phyloP scores from a whole-genome alignment of 2,888 invertebrate species.

The Hyles lineata region DNA sequence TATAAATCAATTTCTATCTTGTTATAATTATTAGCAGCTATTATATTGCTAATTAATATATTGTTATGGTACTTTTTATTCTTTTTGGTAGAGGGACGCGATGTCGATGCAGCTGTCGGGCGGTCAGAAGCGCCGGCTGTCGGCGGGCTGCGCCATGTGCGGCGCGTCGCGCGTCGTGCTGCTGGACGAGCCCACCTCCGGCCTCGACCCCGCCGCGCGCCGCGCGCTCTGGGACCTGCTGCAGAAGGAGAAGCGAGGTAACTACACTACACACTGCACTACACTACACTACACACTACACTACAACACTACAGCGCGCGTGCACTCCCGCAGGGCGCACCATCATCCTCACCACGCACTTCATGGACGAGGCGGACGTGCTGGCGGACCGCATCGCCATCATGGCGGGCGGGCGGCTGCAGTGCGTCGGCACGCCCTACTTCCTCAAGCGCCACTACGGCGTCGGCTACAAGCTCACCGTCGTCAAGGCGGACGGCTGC shows the following conservation, averaged over 20 bases:
- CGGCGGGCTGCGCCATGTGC: slow-evolving; percentile 94
- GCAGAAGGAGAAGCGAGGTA: slow-evolving; percentile 87
- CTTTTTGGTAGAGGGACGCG: slow-evolving; percentile 75
- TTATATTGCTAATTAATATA: no score
- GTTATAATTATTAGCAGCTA: no score
- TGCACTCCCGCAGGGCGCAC: slow-evolving; percentile 88
- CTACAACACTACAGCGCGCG: slow-evolving; percentile 80
- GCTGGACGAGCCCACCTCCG: slow-evolving; percentile 94
- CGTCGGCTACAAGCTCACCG: slow-evolving; percentile 92
- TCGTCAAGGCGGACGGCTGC: slow-evolving; percentile 70
- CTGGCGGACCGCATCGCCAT: slow-evolving; percentile 95
- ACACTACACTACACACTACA: slow-evolving; percentile 91
- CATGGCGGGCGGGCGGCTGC: slow-evolving; percentile 92
- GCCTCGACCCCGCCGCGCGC: slow-evolving; percentile 95
- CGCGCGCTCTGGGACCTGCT: slow-evolving; percentile 95
- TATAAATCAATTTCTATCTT: no score
- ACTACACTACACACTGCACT: slow-evolving; percentile 90
- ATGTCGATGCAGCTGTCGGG: slow-evolving; percentile 90
- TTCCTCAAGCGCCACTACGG: slow-evolving; percentile 95
- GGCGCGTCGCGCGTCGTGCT: slow-evolving; percentile 90
- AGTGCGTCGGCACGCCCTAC: slow-evolving; percentile 92
- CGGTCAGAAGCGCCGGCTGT: slow-evolving; percentile 96
- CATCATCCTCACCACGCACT: slow-evolving; percentile 93
- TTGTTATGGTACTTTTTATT: neutral
- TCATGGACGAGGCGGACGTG: slow-evolving; percentile 96